Evolutionary conservation across 2,888 invertebrate species (phyloP).

Genomic region (Rhyacophila evoluta): DNA sequence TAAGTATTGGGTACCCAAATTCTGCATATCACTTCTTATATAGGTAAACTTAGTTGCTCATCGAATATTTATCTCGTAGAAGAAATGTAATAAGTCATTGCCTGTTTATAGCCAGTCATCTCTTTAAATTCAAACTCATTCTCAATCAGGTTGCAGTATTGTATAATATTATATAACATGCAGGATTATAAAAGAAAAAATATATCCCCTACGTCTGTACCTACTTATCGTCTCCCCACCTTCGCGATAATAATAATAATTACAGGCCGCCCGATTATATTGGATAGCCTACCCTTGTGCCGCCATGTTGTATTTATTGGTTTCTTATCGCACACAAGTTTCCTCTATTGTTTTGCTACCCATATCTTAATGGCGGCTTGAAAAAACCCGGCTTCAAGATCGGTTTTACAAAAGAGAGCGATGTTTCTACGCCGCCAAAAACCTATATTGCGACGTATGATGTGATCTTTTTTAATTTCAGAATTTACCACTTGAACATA

Average conservation of each 20-base stretch:
- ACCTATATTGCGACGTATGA: too few relatives aligned
- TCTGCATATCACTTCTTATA: too few relatives aligned
- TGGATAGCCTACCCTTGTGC: not conserved
- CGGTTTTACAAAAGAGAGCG: not conserved
- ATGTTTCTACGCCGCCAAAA: not conserved
- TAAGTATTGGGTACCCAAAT: too few relatives aligned
- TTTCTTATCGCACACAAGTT: slow-evolving; percentile 18
- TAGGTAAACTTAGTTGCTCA: too few relatives aligned
- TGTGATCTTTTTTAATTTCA: too few relatives aligned
- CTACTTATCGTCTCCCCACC: not conserved
- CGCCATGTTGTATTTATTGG: slow-evolving; percentile 22
- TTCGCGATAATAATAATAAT: not conserved
- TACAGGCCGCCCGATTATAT: slow-evolving; percentile 10
- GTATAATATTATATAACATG: not conserved
- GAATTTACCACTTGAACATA: too few relatives aligned
- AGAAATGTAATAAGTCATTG: too few relatives aligned
- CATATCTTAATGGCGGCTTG: not conserved
- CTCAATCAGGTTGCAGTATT: not conserved
- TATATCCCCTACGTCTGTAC: not conserved
- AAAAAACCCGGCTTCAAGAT: not conserved
- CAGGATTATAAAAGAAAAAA: not conserved
- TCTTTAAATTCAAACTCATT: not conserved
- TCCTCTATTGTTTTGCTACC: slow-evolving; percentile 10
- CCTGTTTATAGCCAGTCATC: too few relatives aligned
- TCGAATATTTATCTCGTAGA: too few relatives aligned